Base-by-base conservation (phyloP, 2,888 invertebrate species). In the Rhamphomyia laevipes region DNA sequence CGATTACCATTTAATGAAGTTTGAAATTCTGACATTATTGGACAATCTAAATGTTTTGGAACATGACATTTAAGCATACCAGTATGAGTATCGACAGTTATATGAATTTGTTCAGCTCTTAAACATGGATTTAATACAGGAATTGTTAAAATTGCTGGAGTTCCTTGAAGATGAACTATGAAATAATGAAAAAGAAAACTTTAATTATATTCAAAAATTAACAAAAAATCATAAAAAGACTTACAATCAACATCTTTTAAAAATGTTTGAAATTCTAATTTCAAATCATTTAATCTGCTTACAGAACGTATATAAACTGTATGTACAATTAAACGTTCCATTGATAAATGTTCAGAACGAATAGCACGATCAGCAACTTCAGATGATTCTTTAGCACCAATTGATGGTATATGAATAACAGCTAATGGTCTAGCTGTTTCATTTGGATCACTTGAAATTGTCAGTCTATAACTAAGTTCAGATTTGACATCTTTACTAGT, bases 1-100 rank as follows among this genome's bases (percentile, higher is more conserved):
- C 79, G 80, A 67, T 89, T 87, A 1, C 78, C 77, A 63, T 84
- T 87, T 7, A 95, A 75, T 40, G 86, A 83, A 43, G 79, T 75
- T 57, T 92, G 90, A 51, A 95, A 77, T 51, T 93, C 93, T 2
- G 78, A 75, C 43, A 86, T 80, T 30, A 84, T 74, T 30, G 86
- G 84, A 50, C 89, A 84, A 55, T 76, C 76, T 56, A 89, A 84
- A 71, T 91, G 91, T 63, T 92, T 91, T 11, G 92, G 92, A 42
- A 95, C 88, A 62, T 94, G 91, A 57, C 91, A 89, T 55, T 92
- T 84, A 59, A 91, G 77, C 72, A 88, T 84, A 1, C 96, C 96
- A 9, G 90, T 90, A 69, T 94, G 93, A 31, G 93, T 91, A 67
- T 95, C 93, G 46, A 96, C 92, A 23, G 93, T 88, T 51, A 96